Base-by-base conservation (phyloP, 2,888 invertebrate species). In the Andricus curvator region DNA sequence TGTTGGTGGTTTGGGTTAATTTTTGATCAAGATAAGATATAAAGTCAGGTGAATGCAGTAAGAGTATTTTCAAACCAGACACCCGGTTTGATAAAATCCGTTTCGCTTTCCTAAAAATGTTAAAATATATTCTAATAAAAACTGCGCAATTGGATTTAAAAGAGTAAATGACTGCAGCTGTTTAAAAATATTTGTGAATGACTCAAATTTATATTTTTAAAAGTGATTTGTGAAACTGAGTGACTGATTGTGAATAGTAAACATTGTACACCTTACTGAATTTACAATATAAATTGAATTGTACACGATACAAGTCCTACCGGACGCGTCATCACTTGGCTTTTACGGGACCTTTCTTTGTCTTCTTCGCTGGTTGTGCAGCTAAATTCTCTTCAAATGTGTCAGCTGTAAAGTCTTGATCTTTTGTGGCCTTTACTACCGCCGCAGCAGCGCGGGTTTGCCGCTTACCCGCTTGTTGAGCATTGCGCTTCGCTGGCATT, bases 341-440 rank as follows among this genome's bases (percentile, higher is more conserved):
- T 67, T 56, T 15, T 25, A 60, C 20, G 22, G 13, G 20, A 44
- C 1, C 44, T 67, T 25, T 66, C 20, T 60, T 79, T 44, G 17
- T 20, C 29, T 78, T 56, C 11, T 60, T 68, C 8, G 25, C 17
- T 66, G 67, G 68, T 17, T 67, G 37, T 0, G 85, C 84, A 0
- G 90, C 79, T 6, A 90, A 81, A 65, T 91, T 91, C 74, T 91
- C 91, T 17, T 91, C 91, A 79, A 90, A 91, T 0, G 90, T 90
- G 44, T 91, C 91, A 4, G 86, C 84, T 1, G 91, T 91, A 44
- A 91, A 91, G 68, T 91, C 91, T 74, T 87, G 87, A 9, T 91
- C 91, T 11, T 87, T 89, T 41, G 79, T 33, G 33, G 33, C 65
- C 25, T 77, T 80, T 37, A 3, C 41, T 33, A 51, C 37, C 15